Percentiles rank a stretch among this genome's conserved stretches.
These are phyloP conservation scores for Aurelia aurita DNA, from an alignment of 30 jellyfish, hydroid and myxozoan species.

Conservation along the genomic window DNA sequence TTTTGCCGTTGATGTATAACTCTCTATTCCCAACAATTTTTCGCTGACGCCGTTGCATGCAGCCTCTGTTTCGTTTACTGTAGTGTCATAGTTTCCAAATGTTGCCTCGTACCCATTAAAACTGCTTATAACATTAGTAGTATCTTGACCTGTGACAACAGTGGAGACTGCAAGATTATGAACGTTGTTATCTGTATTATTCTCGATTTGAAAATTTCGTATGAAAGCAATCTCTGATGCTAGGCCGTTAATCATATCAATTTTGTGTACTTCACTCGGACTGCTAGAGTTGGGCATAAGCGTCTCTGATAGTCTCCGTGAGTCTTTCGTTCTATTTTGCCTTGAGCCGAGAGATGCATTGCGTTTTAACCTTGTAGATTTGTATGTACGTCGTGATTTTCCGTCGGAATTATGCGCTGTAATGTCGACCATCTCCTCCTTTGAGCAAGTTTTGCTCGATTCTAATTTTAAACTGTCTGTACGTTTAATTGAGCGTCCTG, in stretches of 20 bases:
- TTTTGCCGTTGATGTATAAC: background rate
- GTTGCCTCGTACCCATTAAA: background rate
- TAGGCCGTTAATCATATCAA: background rate
- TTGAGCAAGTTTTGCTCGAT: background rate
- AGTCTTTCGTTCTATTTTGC: constrained; percentile 3
- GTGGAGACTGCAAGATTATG: no score
- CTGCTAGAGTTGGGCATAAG: background rate
- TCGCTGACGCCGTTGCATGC: background rate
- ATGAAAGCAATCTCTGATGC: constrained; percentile 1
- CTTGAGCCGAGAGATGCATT: constrained; percentile 9
- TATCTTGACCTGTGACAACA: background rate
- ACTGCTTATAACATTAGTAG: background rate
- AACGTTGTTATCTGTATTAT: no score
- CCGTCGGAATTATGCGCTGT: background rate
- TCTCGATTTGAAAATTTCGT: background rate
- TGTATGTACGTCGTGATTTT: background rate
- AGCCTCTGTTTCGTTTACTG: background rate
- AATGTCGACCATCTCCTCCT: background rate
- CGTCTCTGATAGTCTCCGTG: background rate
- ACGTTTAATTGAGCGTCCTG: constrained; percentile 30
- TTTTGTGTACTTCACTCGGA: background rate
- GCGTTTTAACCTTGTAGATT: constrained; percentile 4
- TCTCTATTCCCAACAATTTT: background rate
- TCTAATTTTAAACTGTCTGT: constrained; percentile 7
- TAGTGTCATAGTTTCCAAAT: no score